phyloP scores from a whole-genome alignment of 2,797 vertebrate genomes.

The Pangasius krempfi region DNA sequence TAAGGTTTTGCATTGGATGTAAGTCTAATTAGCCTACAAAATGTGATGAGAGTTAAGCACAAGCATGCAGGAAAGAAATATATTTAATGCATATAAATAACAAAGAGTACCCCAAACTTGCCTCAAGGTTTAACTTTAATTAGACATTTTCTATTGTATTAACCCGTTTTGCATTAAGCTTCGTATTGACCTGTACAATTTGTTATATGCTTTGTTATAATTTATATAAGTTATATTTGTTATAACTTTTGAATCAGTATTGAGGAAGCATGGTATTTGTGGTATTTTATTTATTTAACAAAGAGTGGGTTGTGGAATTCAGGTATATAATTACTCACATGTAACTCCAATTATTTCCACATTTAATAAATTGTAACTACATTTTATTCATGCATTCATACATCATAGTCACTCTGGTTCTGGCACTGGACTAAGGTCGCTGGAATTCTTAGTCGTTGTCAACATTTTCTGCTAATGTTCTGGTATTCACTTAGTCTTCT shows the following conservation, averaged over 20 bases:
- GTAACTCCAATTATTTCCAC: too few relatives aligned
- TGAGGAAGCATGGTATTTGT: not conserved
- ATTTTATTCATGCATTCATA: not conserved
- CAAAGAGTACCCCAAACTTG: not conserved
- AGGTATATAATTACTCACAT: not conserved
- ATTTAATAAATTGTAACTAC: not conserved
- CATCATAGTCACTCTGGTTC: not conserved
- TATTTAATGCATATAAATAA: not conserved
- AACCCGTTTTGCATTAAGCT: not conserved
- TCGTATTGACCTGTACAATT: not conserved
- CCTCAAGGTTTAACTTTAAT: not conserved
- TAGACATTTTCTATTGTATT: not conserved
- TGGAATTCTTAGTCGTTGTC: not conserved
- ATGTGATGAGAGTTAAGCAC: not conserved
- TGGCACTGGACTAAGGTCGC: not conserved
- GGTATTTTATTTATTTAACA: not conserved
- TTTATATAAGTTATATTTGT: not conserved
- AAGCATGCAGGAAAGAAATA: not conserved
- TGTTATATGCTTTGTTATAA: not conserved
- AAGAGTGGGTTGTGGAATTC: not conserved
- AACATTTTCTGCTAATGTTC: slow-evolving; percentile 26
- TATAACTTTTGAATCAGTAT: not conserved
- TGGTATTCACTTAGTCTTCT: slow-evolving; percentile 22
- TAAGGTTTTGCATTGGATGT: not conserved
- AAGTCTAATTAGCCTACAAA: not conserved